Evolutionary conservation across 2,113 vertebrate genomes (phyloP).

Genomic region (Corydoras sp.): DNA sequence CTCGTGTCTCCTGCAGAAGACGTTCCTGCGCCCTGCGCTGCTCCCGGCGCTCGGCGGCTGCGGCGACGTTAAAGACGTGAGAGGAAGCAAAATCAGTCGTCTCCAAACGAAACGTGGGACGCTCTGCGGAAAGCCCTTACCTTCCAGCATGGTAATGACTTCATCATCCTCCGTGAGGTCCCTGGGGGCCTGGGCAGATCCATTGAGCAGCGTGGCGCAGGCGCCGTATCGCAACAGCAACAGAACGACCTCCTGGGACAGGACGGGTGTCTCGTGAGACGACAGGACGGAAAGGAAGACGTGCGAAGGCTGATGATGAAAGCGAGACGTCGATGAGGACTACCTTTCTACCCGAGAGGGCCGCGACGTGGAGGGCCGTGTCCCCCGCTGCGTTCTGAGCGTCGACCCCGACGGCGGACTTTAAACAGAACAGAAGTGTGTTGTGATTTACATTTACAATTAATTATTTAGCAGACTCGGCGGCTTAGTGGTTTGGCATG

Average conservation of each 20-base stretch:
- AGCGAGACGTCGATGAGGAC: constrained; percentile 17
- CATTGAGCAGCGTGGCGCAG: constrained; percentile 77
- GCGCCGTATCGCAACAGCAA: constrained; percentile 80
- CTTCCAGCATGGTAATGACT: constrained; percentile 57
- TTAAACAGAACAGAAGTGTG: constrained; percentile 16
- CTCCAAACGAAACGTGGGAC: too few species aligned
- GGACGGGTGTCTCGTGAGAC: too few species aligned
- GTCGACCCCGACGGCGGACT: constrained; percentile 82
- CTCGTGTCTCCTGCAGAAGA: too few species aligned
- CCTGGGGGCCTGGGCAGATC: constrained; percentile 80
- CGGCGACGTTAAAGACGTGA: too few species aligned
- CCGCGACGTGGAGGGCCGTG: constrained; percentile 83
- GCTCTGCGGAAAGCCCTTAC: background rate
- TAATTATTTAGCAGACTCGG: too few species aligned
- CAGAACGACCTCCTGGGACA: constrained; percentile 79
- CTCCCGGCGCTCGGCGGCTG: too few species aligned
- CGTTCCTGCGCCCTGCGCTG: too few species aligned
- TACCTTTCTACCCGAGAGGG: constrained; percentile 81
- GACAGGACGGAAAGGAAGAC: background rate
- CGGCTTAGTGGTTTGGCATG: too few species aligned
- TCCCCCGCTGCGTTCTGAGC: constrained; percentile 82
- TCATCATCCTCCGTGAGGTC: constrained; percentile 85
- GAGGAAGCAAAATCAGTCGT: too few species aligned
- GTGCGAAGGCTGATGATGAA: too few species aligned
- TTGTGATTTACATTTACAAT: too few species aligned